Conservation (phyloP, 2,113 vertebrate species). For the Nanorana parkeri region DNA sequence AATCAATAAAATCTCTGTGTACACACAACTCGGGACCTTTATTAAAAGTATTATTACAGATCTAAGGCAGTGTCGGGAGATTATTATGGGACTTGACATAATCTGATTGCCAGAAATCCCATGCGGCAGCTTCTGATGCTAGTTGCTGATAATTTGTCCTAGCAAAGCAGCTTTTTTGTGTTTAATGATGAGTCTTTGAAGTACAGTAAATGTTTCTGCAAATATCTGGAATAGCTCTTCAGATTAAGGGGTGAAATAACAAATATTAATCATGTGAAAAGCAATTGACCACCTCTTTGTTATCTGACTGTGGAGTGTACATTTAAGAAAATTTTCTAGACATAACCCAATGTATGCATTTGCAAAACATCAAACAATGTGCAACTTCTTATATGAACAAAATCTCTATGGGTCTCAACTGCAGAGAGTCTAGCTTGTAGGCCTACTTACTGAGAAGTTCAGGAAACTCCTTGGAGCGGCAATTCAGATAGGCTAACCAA, state of each 20-base stretch:
- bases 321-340: neutral
- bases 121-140: conserved; percentile 14
- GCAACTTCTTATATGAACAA: no score
- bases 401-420: no score
- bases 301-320: no score
- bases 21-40: conserved; percentile 35
- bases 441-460: no score
- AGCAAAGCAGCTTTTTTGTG: neutral
- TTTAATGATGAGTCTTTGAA: neutral
- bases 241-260: neutral
- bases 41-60: conserved; percentile 32
- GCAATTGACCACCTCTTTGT: neutral
- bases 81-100: conserved; percentile 37
- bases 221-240: neutral
- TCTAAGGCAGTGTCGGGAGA: conserved; percentile 17
- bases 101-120: conserved; percentile 19
- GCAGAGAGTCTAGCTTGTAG: no score
- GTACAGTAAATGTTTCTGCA: conserved; percentile 3
- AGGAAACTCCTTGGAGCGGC: no score
- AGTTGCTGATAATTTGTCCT: conserved; percentile 17
- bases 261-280: neutral
- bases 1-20: conserved; percentile 36
- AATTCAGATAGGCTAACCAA: no score
- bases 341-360: neutral
- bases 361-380: neutral